Evolutionary conservation across 2,888 invertebrate species (phyloP), one percentile per base, ranked within the genome.

Genomic region (Brenthis hecate): DNA sequence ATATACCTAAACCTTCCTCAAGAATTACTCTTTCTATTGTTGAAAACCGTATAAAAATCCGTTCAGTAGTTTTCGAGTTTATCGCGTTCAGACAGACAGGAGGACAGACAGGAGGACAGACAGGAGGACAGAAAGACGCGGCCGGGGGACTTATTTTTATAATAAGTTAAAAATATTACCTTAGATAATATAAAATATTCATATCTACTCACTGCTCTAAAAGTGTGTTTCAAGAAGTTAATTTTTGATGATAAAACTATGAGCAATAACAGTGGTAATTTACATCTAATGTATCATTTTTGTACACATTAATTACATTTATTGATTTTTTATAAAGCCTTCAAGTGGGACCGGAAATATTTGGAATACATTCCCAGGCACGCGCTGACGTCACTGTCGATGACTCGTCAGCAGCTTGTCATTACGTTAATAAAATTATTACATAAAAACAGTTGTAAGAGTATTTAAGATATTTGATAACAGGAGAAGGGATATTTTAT

Each of bases 281-380:
- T 36, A 36, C 36, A 36, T 3, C 36, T 43, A 8, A 43, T 8
- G 36, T 43, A 43, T 43, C 1, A 43, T 11, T 11, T 8, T 51
- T 62, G 13, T 28, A 16, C 19, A 51, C 19, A 51, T 51, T 23
- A 43, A 56, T 58, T 36, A 57, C 53, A 65, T 16, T n/a, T 56
- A 56, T 50, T 16, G 28, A 61, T 61, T 50, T 54, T 50, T 57
- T n/a, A 51, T 56, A 67, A 72, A 74, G 65, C 67, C 69, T 72
- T 68, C 72, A 56, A 72, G 57, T 67, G 73, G 70, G 75, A 74
- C 81, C 83, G 83, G 83, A 82, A 84, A 80, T 78, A 70, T 76
- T 76, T 76, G 72, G 75, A 72, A 82, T 83, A 76, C 78, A 76
- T 78, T 80, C 80, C 74, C 76, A 76, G 72, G 76, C 74, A 66